Percentiles rank a stretch among this genome's conserved stretches.
Conservation (phyloP, 2,797 vertebrate species). For the Yasuhikotakia modesta region DNA sequence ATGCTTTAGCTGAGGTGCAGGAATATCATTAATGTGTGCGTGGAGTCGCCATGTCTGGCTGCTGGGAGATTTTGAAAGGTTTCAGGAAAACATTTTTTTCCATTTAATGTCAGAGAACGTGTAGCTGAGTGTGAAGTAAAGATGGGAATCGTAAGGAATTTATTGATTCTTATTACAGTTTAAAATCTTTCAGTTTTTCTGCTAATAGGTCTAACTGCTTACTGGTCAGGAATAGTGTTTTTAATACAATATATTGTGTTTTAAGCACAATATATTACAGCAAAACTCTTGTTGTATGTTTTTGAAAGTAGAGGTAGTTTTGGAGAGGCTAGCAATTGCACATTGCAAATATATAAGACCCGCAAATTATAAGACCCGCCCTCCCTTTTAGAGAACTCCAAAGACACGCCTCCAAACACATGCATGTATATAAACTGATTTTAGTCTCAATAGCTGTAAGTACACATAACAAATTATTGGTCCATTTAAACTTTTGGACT, state of each 20-base stretch:
- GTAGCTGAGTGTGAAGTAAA: constrained; percentile 1
- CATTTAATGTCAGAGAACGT: not conserved
- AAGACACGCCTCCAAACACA: too few relatives aligned
- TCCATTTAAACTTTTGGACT: not conserved
- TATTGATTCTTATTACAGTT: not conserved
- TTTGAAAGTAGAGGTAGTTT: too few relatives aligned
- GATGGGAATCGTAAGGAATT: not conserved
- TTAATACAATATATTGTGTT: not conserved
- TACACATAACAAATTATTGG: too few relatives aligned
- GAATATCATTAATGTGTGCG: constrained; percentile 47
- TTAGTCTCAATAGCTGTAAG: not conserved
- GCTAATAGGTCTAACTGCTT: not conserved
- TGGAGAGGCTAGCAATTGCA: too few relatives aligned
- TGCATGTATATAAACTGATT: too few relatives aligned
- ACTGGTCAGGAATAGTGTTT: not conserved
- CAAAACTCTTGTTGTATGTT: not conserved
- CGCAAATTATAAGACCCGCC: too few relatives aligned
- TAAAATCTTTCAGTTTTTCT: too few relatives aligned
- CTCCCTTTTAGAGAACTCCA: too few relatives aligned
- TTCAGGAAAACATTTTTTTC: constrained; percentile 26
- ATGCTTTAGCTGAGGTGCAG: constrained; percentile 42
- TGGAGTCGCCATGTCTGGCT: constrained; percentile 17
- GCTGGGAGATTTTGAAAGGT: constrained; percentile 19
- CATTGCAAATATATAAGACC: too few relatives aligned
- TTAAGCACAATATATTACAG: not conserved